Conservation (phyloP, 2,797 vertebrate species). For the Clarias pachynema region DNA sequence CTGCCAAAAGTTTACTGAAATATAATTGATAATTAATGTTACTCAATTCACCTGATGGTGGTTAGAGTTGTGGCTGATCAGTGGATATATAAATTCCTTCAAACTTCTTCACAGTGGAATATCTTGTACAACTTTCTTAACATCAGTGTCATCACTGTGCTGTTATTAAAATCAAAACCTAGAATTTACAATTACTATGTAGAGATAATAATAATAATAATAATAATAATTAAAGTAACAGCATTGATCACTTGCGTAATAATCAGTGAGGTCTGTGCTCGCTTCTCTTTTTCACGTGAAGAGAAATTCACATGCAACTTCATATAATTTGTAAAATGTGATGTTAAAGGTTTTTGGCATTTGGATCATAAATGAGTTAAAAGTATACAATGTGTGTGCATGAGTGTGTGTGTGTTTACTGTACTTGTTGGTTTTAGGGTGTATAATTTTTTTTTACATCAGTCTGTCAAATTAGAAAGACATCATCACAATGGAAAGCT, state of each 20-base stretch:
- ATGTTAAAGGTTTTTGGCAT: background rate
- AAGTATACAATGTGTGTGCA: no score
- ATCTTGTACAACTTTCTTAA: background rate
- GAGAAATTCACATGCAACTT: background rate
- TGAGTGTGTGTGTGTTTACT: no score
- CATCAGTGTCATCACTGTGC: background rate
- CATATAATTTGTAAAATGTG: background rate
- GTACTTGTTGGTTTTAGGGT: no score
- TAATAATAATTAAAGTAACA: background rate
- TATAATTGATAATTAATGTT: no score
- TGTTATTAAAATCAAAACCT: background rate
- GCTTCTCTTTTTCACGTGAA: background rate
- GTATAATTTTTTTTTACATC: background rate
- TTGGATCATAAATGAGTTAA: background rate
- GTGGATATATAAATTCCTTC: background rate
- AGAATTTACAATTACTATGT: background rate
- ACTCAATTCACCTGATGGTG: no score
- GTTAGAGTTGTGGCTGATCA: no score
- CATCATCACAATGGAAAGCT: background rate
- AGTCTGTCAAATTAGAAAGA: background rate
- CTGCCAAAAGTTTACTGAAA: no score
- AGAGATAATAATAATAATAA: background rate
- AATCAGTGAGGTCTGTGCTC: background rate
- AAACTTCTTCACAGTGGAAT: background rate
- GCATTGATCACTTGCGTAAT: background rate